Evolutionary conservation across 1,140 invertebrate genomes (phyloP).

Genomic region (Brachionus paranguensis): DNA sequence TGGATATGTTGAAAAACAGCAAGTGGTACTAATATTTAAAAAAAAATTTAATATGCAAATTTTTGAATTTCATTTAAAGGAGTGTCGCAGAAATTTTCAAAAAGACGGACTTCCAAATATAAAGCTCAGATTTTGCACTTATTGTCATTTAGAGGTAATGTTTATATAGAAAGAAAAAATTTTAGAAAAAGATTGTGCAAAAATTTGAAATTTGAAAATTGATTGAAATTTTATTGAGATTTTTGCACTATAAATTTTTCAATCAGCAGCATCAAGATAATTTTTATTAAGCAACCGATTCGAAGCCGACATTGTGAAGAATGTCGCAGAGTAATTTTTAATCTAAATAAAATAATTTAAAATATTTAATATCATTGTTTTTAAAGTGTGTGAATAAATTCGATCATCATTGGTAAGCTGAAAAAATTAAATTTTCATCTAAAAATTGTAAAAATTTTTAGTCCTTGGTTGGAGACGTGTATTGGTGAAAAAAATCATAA

Average conservation of each 20-base stretch:
- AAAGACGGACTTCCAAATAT: background rate
- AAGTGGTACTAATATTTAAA: background rate
- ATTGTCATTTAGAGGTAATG: background rate
- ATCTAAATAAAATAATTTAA: background rate
- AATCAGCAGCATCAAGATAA: no score
- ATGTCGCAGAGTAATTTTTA: background rate
- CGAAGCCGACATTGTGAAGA: slow-evolving; percentile 30
- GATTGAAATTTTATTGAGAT: no score
- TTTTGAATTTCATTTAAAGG: background rate
- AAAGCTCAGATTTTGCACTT: background rate
- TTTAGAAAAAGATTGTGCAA: background rate
- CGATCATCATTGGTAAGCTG: slow-evolving; percentile 15
- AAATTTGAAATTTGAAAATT: background rate
- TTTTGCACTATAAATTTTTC: no score
- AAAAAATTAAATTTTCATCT: background rate
- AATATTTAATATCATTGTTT: background rate
- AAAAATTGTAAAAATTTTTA: background rate
- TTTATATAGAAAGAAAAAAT: background rate
- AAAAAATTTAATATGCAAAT: no score
- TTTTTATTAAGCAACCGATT: slow-evolving; percentile 36
- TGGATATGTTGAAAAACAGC: background rate
- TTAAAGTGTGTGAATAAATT: slow-evolving; percentile 36
- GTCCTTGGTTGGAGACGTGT: slow-evolving; percentile 55
- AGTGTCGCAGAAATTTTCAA: background rate
- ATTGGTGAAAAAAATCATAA: slow-evolving; percentile 55